A percentile compares a stretch with the other conserved stretches of the same genome.
Evolutionary conservation across 2,888 invertebrate genomes (phyloP).

Genomic region (Byasa hedistus): DNA sequence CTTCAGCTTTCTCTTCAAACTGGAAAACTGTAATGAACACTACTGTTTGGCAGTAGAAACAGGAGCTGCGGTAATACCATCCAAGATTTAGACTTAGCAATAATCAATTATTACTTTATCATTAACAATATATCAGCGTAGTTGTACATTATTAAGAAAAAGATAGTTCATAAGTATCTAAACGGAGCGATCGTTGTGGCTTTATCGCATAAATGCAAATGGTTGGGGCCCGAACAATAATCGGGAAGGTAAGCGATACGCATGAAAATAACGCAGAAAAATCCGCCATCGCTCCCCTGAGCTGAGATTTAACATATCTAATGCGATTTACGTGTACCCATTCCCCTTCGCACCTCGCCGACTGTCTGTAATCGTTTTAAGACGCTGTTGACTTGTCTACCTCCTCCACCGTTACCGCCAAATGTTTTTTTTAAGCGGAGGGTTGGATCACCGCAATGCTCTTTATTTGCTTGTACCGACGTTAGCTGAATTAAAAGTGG

Average conservation of each 20-base stretch:
- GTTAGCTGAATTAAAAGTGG: constrained; percentile 7
- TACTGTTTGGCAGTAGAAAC: too few relatives aligned
- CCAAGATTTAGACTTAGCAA: too few relatives aligned
- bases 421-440: constrained; percentile 43
- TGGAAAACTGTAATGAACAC: too few relatives aligned
- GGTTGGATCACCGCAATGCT: constrained; percentile 33
- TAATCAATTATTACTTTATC: too few relatives aligned
- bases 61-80: too few relatives aligned
- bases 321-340: constrained; percentile 76
- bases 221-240: constrained; percentile 66
- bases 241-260: constrained; percentile 78
- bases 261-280: constrained; percentile 72
- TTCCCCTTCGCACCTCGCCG: constrained; percentile 58
- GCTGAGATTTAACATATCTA: constrained; percentile 76
- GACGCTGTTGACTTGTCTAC: constrained; percentile 65
- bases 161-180: constrained; percentile 4
- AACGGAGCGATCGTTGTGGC: constrained; percentile 25
- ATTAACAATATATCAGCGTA: too few relatives aligned
- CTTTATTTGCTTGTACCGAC: constrained; percentile 34
- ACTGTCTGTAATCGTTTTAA: constrained; percentile 74
- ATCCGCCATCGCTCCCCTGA: constrained; percentile 52
- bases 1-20: too few relatives aligned
- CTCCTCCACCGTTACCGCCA: constrained; percentile 40
- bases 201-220: constrained; percentile 64
- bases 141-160: not conserved